phyloP scores from a whole-genome alignment of 2,888 invertebrate genomes.

The Xylota segnis region DNA sequence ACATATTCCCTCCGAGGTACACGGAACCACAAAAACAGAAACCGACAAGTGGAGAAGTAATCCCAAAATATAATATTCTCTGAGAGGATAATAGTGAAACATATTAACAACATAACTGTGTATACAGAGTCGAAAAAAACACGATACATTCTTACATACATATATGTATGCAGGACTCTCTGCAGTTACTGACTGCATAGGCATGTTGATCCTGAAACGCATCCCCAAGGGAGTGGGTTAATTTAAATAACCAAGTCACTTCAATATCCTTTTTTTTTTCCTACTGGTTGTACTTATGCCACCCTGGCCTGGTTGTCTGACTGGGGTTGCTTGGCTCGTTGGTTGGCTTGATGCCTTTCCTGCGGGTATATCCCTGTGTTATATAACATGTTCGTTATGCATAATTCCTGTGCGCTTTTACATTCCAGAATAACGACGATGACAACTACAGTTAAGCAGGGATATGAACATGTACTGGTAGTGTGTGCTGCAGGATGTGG shows the following conservation, averaged over 20 bases:
- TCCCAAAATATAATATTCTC: slow-evolving; percentile 42
- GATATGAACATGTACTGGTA: slow-evolving; percentile 26
- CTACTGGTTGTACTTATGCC: slow-evolving; percentile 29
- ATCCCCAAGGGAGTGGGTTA: slow-evolving; percentile 63
- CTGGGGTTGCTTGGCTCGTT: slow-evolving; percentile 38
- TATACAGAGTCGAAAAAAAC: neutral
- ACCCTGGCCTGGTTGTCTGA: slow-evolving; percentile 29
- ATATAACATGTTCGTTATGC: slow-evolving; percentile 55
- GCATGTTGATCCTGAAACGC: slow-evolving; percentile 50
- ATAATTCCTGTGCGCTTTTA: slow-evolving; percentile 58
- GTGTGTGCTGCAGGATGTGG: slow-evolving; percentile 34
- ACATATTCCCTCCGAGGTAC: neutral
- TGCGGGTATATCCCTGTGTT: slow-evolving; percentile 55
- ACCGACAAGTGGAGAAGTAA: slow-evolving; percentile 48
- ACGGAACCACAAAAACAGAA: slow-evolving; percentile 34
- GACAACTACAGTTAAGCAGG: slow-evolving; percentile 58
- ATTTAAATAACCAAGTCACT: slow-evolving; percentile 70
- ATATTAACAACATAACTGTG: slow-evolving; percentile 45
- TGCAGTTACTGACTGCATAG: slow-evolving; percentile 8
- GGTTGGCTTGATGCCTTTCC: slow-evolving; percentile 57
- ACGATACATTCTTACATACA: too few relatives aligned
- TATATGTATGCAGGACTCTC: neutral
- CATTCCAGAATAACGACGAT: slow-evolving; percentile 61
- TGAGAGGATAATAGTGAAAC: slow-evolving; percentile 37
- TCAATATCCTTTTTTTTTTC: slow-evolving; percentile 44